Evolutionary conservation across 1,140 invertebrate genomes (phyloP), one percentile per base, ranked within the genome.

Genomic region (Papilio xuthus): DNA sequence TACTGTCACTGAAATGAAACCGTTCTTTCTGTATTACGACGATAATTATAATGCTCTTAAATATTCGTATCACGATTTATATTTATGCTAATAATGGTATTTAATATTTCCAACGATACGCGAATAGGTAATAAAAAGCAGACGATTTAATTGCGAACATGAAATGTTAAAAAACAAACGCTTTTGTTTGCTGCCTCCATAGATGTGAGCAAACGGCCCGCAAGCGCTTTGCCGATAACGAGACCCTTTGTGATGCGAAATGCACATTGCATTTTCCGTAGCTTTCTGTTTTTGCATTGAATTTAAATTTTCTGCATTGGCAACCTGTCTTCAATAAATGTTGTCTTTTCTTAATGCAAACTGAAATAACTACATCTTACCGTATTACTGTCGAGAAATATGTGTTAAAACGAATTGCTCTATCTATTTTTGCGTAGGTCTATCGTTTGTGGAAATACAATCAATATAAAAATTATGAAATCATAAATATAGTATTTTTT

Each of bases 81-180:
- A 67, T 67, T 67, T 12, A 67, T 67, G 26, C 12, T 67, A 28
- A 67, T 67, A 32, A 67, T 4, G 13, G 26, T 67, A 67, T 67
- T 28, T 18, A 28, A 67, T 28, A 67, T 67, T 67, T 67, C 2
- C 60, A 67, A 67, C 26, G 60, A 32, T 32, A 32, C 60, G 23
- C 56, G 60, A 32, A 10, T 15, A 63, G 60, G 23, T 63, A 63
- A 63, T 63, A 63, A 67, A 67, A 28, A 28, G 60, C 60, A 67
- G 60, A 73, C 71, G 23, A 47, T 73, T 73, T 73, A 73, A 73
- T 73, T 73, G 44, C 71, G 71, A 44, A 73, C 71, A 47, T 73
- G 23, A 73, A 73, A 73, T 47, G 42, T 15, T 73, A 47, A 73
- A 42, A 44, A 73, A 50, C 71, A 73, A 73, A 73, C 42, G 42